Conservation (phyloP, 1,140 invertebrate species). For the Adoxophyes honmai region DNA sequence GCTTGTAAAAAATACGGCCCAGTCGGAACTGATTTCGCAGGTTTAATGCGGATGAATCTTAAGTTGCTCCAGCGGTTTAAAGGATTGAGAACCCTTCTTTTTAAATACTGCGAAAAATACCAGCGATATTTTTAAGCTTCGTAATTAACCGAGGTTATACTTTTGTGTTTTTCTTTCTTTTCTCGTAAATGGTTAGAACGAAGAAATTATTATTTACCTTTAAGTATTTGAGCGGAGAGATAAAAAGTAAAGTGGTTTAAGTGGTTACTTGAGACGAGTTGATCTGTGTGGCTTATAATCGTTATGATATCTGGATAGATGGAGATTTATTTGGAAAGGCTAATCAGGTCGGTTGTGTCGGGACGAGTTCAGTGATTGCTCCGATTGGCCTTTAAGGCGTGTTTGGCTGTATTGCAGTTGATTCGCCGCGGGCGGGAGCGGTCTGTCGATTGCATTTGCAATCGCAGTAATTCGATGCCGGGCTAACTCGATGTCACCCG, state of each 20-base stretch:
- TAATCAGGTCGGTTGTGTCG: background rate
- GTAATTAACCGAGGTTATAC: constrained; percentile 62
- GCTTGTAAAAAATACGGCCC: constrained; percentile 51
- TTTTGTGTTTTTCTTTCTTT: constrained; percentile 46
- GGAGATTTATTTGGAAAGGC: background rate
- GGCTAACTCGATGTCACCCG: constrained; percentile 33
- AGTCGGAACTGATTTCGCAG: constrained; percentile 43
- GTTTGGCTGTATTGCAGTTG: constrained; percentile 7
- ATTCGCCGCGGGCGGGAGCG: constrained; percentile 11
- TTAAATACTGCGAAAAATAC: constrained; percentile 61
- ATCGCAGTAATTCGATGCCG: constrained; percentile 31
- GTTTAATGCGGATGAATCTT: constrained; percentile 58
- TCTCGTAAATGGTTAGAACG: constrained; percentile 37
- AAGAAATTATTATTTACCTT: constrained; percentile 64
- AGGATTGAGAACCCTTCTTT: constrained; percentile 63
- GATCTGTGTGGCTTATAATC: too few relatives aligned
- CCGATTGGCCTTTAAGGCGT: constrained; percentile 23
- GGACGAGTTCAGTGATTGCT: background rate
- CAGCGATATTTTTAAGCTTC: constrained; percentile 68
- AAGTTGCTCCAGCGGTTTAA: constrained; percentile 65
- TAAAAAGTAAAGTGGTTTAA: constrained; percentile 47
- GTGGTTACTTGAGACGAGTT: constrained; percentile 19
- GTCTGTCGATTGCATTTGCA: constrained; percentile 22
- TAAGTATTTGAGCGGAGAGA: constrained; percentile 45
- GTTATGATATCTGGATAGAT: too few relatives aligned